These are phyloP conservation scores for Rotaria socialis DNA, from an alignment of 2,888 invertebrate species.

Conservation along the genomic window DNA sequence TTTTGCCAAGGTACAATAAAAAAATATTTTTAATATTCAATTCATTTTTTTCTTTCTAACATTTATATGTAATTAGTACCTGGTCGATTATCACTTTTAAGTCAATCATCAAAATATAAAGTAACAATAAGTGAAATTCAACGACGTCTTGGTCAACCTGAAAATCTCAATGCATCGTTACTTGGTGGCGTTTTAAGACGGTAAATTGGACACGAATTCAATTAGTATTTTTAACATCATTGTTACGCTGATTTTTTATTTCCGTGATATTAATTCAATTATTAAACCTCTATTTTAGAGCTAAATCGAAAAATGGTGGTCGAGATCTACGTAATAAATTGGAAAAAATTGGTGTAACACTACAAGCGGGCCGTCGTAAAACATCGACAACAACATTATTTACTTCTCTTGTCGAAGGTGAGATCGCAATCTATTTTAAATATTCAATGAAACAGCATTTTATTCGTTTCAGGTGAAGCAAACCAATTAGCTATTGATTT, in stretches of 20 bases:
- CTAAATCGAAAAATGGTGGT: constrained; percentile 98
- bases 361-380: constrained; percentile 95
- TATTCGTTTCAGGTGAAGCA: constrained; percentile 68
- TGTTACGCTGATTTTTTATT: no score
- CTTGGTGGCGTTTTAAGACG: constrained; percentile 44
- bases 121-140: constrained; percentile 45
- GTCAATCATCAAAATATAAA: constrained; percentile 45
- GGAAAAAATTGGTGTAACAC: constrained; percentile 92
- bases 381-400: constrained; percentile 94
- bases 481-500: constrained; percentile 96
- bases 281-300: constrained; percentile 66
- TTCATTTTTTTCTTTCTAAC: neutral
- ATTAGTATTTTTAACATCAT: no score
- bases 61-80: constrained; percentile 37
- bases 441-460: neutral
- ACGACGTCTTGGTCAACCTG: constrained; percentile 43
- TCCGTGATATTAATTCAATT: neutral
- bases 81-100: constrained; percentile 42
- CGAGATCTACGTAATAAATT: constrained; percentile 88
- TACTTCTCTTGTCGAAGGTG: constrained; percentile 94
- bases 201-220: neutral
- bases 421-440: no score
- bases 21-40: neutral
- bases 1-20: neutral
- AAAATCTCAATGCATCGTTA: constrained; percentile 46